These are phyloP conservation scores for Cervus canadensis DNA, from an alignment of 2,113 vertebrate species.

Conservation along the genomic window DNA sequence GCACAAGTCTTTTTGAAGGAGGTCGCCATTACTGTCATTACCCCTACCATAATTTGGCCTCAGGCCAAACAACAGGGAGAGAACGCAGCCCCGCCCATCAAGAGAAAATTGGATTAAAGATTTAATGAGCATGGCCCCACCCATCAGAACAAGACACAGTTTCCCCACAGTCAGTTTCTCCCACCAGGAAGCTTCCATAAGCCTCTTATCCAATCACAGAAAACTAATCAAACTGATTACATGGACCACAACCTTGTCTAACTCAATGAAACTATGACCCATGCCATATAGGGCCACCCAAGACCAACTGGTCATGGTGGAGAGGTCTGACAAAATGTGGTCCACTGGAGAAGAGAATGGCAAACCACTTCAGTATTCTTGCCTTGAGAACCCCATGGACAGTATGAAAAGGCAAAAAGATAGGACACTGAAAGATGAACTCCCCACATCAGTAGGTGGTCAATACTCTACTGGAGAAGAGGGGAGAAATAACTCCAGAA, in stretches of 20 bases:
- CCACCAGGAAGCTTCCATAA: background rate
- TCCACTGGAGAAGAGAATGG: background rate
- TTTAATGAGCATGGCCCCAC: fast-evolving
- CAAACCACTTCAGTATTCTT: background rate
- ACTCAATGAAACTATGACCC: background rate
- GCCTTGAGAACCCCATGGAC: background rate
- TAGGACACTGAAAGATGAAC: background rate
- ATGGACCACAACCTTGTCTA: background rate
- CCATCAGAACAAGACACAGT: background rate
- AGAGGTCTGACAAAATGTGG: background rate
- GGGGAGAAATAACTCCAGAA: background rate
- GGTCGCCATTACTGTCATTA: background rate
- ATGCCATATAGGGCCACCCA: background rate
- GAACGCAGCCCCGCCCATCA: fast-evolving
- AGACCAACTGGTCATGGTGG: background rate
- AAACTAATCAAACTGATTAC: background rate
- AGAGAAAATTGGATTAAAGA: background rate
- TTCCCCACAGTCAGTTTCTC: background rate
- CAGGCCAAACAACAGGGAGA: background rate
- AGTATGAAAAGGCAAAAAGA: background rate
- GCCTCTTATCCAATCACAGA: background rate
- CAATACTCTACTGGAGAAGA: background rate
- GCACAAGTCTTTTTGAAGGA: background rate
- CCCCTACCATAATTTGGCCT: background rate
- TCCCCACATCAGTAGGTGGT: background rate